These are phyloP conservation scores for Eciton burchellii DNA, from an alignment of 1,140 invertebrate species.

Conservation along the genomic window DNA sequence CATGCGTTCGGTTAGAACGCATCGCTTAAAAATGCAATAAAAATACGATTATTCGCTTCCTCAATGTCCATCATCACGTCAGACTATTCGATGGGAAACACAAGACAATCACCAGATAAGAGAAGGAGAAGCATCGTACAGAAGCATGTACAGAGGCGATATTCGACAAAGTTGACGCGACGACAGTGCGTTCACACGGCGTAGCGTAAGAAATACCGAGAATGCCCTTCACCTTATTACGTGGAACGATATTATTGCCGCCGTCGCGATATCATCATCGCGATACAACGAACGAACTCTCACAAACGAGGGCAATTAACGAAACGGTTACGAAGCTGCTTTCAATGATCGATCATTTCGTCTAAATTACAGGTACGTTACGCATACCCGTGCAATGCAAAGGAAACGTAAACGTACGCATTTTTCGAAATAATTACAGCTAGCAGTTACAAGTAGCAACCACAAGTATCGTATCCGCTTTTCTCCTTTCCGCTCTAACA, in stretches of 20 bases:
- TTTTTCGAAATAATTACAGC: too few species aligned
- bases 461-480: too few species aligned
- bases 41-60: neutral
- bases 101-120: neutral
- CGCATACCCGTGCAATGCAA: too few species aligned
- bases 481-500: too few species aligned
- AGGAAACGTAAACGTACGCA: too few species aligned
- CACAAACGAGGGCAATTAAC: neutral
- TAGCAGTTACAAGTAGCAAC: too few species aligned
- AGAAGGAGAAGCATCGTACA: neutral
- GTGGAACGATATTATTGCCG: constrained; percentile 3
- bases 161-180: neutral
- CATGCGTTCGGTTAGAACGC: neutral
- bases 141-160: neutral
- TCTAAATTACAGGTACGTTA: constrained; percentile 63
- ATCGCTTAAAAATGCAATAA: neutral
- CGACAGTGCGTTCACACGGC: neutral
- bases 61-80: neutral
- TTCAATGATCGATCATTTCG: neutral
- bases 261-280: neutral
- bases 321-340: neutral
- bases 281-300: neutral
- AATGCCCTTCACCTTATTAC: constrained; percentile 1
- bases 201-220: neutral
- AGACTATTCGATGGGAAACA: neutral